Evolutionary conservation across 2,797 vertebrate genomes (phyloP).

Genomic region (Chelon auratus): DNA sequence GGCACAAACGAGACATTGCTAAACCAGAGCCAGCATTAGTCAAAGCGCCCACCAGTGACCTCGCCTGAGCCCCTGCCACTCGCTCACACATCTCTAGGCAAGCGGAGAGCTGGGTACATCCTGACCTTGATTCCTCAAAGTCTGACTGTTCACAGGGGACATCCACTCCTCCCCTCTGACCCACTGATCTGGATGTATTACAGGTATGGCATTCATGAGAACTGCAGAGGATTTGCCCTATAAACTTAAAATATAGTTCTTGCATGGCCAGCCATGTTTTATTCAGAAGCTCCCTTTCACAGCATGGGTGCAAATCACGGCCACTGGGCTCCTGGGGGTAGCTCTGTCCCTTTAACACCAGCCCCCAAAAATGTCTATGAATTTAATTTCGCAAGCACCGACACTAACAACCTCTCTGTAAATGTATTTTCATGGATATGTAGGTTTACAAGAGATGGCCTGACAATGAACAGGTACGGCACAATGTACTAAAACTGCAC

Average conservation of each 20-base stretch:
- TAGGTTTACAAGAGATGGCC: constrained; percentile 32
- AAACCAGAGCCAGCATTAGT: constrained; percentile 49
- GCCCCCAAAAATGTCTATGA: constrained; percentile 29
- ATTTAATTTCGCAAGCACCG: constrained; percentile 33
- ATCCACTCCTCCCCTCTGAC: constrained; percentile 62
- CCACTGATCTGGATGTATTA: constrained; percentile 81
- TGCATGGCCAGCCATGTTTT: constrained; percentile 79
- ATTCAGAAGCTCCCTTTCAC: constrained; percentile 78
- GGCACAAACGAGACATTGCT: constrained; percentile 23
- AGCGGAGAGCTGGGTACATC: constrained; percentile 21
- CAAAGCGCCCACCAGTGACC: constrained; percentile 38
- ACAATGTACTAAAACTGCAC: neutral
- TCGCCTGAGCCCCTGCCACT: constrained; percentile 35
- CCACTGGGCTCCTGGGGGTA: constrained; percentile 47
- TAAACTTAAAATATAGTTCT: constrained; percentile 82
- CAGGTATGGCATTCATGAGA: constrained; percentile 81
- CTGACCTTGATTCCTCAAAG: constrained; percentile 76
- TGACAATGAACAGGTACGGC: constrained; percentile 22
- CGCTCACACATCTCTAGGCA: constrained; percentile 32
- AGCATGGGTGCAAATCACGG: constrained; percentile 55
- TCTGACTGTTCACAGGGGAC: constrained; percentile 72
- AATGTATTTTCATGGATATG: constrained; percentile 27
- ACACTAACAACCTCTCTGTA: constrained; percentile 35
- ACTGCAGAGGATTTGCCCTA: constrained; percentile 78
- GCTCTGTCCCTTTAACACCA: constrained; percentile 20